These are phyloP conservation scores for Scomber japonicus DNA, from an alignment of 2,113 vertebrate genomes.

Conservation along the genomic window DNA sequence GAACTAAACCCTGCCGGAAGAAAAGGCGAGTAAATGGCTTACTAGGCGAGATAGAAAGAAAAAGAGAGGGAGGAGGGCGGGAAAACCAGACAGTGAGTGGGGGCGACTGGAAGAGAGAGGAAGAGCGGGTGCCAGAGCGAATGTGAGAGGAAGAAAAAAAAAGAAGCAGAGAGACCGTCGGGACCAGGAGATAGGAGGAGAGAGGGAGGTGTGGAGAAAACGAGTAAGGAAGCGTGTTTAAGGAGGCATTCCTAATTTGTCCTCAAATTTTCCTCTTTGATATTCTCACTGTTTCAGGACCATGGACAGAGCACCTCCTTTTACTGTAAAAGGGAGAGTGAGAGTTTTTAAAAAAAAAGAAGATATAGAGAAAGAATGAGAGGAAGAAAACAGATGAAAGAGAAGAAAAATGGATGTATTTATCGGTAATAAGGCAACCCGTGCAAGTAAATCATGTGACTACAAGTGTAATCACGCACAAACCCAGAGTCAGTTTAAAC, in stretches of 20 bases:
- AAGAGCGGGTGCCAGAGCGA: conserved; percentile 30
- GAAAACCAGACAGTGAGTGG: conserved; percentile 53
- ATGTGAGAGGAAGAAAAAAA: neutral
- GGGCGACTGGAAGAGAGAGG: conserved; percentile 31
- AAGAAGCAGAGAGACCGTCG: neutral
- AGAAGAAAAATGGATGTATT: neutral
- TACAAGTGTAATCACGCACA: neutral
- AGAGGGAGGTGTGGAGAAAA: neutral
- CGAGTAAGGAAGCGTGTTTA: conserved; percentile 31
- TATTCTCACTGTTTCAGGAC: conserved; percentile 66
- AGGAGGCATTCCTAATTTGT: conserved; percentile 30
- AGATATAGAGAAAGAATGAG: neutral
- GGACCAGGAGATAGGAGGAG: conserved; percentile 7
- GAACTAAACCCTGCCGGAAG: conserved; percentile 40
- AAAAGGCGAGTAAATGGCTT: conserved; percentile 54
- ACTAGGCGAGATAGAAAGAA: conserved; percentile 27
- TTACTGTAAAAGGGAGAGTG: neutral
- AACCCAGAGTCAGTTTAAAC: conserved; percentile 1
- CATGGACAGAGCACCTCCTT: conserved; percentile 70
- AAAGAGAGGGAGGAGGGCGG: conserved; percentile 31
- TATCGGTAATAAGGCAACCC: neutral
- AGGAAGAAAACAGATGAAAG: neutral
- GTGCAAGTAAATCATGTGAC: neutral
- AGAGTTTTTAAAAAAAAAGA: neutral
- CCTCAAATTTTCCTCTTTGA: neutral